Base-by-base conservation (phyloP, 1,140 invertebrate species). In the Zaprionus davidi region DNA sequence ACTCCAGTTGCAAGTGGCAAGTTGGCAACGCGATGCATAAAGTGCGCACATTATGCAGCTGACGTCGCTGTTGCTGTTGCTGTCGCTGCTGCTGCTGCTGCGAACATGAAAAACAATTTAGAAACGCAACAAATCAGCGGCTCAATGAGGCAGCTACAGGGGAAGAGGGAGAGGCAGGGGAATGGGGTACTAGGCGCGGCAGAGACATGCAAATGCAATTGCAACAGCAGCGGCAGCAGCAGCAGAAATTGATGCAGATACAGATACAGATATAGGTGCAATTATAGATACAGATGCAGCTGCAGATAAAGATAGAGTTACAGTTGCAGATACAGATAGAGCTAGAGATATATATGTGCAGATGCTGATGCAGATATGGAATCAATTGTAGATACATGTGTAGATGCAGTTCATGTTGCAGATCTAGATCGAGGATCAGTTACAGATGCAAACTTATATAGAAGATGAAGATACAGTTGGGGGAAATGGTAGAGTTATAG, bases 51-150 rank as follows among this genome's bases (percentile, higher is more conserved):
- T 88, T 90, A 88, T 90, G 85, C 85, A 85, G 84, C 84, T 81
- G 82, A 75, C 74, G 81, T 67, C 53, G 74, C 81, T 77, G 78
- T 76, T 81, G 71, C 81, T 77, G 78, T 76, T 85, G 82, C 82
- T 71, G 65, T 71, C n/a, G 82, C 82, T 78, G 82, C 73, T 41
- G 75, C 82, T 77, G 78, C 81, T 81, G 82, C 82, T 71, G 65
- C 78, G 78, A 84, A 88, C 85, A 88, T 85, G 85, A 88, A 90
- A 88, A 88, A 90, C 85, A 88, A 88, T 90, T 88, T 88, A 82
- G 81, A 82, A 90, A 88, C 67, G 85, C 85, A 72, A 90, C 85
- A 88, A 88, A 88, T 88, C 85, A 90, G 85, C 72, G 71, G 78
- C 85, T 88, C 85, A 88, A 84, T 90, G 81, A 90, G 31, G 24